These are phyloP conservation scores for Desmodus rotundus DNA, from an alignment of 2,113 vertebrate genomes.

Conservation along the genomic window DNA sequence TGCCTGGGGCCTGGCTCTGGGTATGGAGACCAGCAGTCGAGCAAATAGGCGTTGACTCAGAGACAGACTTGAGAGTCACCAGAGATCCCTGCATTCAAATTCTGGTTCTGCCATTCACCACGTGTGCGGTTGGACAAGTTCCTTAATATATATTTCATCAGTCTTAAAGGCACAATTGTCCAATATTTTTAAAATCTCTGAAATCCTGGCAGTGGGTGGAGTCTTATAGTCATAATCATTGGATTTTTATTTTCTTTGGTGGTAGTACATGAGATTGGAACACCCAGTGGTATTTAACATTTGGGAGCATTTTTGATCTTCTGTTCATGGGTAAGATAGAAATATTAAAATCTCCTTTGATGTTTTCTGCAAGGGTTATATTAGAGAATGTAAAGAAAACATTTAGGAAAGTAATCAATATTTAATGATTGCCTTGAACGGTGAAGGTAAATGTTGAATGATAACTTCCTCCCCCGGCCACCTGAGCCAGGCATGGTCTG, in stretches of 20 bases:
- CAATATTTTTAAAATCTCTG: background rate
- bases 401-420: background rate
- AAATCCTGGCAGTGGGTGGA: background rate
- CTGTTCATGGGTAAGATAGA: background rate
- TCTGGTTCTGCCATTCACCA: background rate
- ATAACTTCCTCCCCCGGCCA: background rate
- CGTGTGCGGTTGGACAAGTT: fast-evolving
- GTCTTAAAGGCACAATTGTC: background rate
- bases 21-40: fast-evolving
- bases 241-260: background rate
- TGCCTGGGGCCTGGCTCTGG: fast-evolving
- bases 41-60: background rate
- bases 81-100: background rate
- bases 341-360: background rate
- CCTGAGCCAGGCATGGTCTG: background rate
- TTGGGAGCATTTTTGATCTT: background rate
- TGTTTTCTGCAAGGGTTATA: background rate
- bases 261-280: background rate
- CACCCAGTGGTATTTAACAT: background rate
- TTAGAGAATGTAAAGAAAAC: background rate
- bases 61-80: background rate
- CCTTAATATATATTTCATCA: background rate
- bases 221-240: background rate
- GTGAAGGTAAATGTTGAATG: background rate
- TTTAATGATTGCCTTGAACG: background rate